Evolutionary conservation across 64 coral and sea anemone genomes (phyloP).

Genomic region (Montipora efflorescens): DNA sequence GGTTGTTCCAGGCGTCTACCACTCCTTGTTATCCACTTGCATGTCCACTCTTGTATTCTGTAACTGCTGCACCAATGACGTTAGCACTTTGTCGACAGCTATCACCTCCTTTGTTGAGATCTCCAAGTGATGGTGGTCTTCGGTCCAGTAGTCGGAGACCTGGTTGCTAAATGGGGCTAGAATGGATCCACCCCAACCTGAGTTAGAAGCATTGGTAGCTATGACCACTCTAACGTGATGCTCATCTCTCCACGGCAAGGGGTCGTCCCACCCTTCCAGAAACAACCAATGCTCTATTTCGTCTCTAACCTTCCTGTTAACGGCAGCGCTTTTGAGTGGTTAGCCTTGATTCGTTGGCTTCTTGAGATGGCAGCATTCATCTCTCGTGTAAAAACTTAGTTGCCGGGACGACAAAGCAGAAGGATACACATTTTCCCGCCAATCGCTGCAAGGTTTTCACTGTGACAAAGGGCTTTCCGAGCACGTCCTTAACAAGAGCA

Average conservation of each 20-base stretch:
- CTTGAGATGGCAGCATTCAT: conserved; percentile 72
- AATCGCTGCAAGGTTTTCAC: conserved; percentile 64
- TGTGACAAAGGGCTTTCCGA: neutral
- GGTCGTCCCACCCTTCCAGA: conserved; percentile 30
- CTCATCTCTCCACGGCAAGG: conserved; percentile 53
- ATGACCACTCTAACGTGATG: conserved; percentile 40
- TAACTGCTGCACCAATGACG: no score
- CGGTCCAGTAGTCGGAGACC: conserved; percentile 59
- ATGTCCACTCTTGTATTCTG: no score
- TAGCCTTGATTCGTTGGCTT: conserved; percentile 9
- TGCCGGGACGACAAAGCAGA: conserved; percentile 58
- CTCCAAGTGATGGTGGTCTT: no score
- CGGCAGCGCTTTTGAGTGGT: neutral
- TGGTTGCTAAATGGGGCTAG: neutral
- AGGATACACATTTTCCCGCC: conserved; percentile 69
- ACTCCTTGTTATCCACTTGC: neutral
- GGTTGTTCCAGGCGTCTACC: conserved; percentile 40
- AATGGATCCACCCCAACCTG: conserved; percentile 42
- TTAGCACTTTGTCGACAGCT: no score
- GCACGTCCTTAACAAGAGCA: neutral
- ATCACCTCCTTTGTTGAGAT: no score
- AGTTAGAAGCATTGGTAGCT: conserved; percentile 55
- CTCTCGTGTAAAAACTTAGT: conserved; percentile 59
- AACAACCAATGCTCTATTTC: conserved; percentile 72
- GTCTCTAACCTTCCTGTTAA: neutral